These are phyloP conservation scores for Drosophila cyrtoloma DNA, from an alignment of 2,888 invertebrate species.

Conservation along the genomic window DNA sequence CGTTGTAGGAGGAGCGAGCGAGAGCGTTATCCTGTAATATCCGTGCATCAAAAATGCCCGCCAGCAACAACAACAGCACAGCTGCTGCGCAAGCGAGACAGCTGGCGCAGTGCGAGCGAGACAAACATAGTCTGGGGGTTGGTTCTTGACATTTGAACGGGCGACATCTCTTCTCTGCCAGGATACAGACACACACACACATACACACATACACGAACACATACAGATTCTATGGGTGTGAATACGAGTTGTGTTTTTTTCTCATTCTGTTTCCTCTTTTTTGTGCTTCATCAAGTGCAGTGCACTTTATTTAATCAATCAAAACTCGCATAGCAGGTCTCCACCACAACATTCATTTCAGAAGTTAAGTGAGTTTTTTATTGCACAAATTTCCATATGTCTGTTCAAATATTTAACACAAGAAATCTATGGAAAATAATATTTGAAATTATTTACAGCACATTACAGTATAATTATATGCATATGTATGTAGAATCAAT, in stretches of 20 bases:
- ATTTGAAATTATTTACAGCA: neutral
- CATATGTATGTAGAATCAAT: neutral
- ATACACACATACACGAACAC: constrained; percentile 13
- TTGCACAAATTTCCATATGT: neutral
- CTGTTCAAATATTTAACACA: neutral
- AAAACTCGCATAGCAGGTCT: constrained; percentile 59
- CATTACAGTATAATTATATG: neutral
- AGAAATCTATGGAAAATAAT: neutral
- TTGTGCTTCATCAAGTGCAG: constrained; percentile 60
- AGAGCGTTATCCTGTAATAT: constrained; percentile 74
- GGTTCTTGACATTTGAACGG: constrained; percentile 84
- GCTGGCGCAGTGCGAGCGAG: constrained; percentile 37
- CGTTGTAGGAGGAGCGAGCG: constrained; percentile 67
- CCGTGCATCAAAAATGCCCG: constrained; percentile 70
- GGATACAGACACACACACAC: constrained; percentile 31
- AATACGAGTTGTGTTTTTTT: constrained; percentile 23
- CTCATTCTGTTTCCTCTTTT: constrained; percentile 1
- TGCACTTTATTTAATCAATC: constrained; percentile 80
- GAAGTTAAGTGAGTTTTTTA: constrained; percentile 7
- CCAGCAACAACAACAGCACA: constrained; percentile 34
- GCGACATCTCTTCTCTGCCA: constrained; percentile 75
- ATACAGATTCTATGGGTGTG: neutral
- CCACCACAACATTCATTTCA: constrained; percentile 10
- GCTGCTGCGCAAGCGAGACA: constrained; percentile 38
- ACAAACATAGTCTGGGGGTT: constrained; percentile 68